These are phyloP conservation scores for Drosophila putrida DNA, from an alignment of 2,888 invertebrate species.

Conservation along the genomic window DNA sequence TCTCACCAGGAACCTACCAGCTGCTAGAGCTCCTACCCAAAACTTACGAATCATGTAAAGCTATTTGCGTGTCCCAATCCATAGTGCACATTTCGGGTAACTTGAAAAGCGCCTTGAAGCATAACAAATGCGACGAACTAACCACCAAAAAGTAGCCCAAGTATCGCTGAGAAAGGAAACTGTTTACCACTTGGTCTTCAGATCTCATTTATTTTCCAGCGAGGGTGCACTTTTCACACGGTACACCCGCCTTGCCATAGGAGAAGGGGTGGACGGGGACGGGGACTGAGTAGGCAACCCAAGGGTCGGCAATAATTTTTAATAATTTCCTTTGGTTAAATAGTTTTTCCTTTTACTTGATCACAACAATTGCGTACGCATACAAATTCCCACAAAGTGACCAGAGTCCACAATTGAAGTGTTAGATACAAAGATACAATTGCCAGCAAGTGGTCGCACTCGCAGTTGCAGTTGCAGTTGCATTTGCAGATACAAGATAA, in stretches of 20 bases:
- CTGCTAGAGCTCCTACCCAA: constrained; percentile 24
- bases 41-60: constrained; percentile 61
- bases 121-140: constrained; percentile 51
- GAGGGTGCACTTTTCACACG: constrained; percentile 76
- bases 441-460: constrained; percentile 64
- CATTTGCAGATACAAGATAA: constrained; percentile 75
- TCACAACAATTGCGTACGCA: constrained; percentile 57
- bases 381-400: constrained; percentile 74
- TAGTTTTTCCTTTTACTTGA: constrained; percentile 74
- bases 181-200: constrained; percentile 39
- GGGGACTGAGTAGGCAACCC: constrained; percentile 27
- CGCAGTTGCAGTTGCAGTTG: constrained; percentile 65
- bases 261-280: not conserved
- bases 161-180: constrained; percentile 56
- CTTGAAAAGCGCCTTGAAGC: constrained; percentile 62
- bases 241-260: constrained; percentile 22
- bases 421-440: constrained; percentile 78
- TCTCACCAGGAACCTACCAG: constrained; percentile 58
- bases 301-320: constrained; percentile 77
- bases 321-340: constrained; percentile 83
- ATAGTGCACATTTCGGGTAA: constrained; percentile 57
- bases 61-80: constrained; percentile 48
- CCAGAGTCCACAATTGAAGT: constrained; percentile 67
- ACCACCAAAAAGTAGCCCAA: constrained; percentile 35
- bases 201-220: constrained; percentile 17